phyloP scores from a whole-genome alignment of 2,888 invertebrate genomes.

The Rotaria macrura region DNA sequence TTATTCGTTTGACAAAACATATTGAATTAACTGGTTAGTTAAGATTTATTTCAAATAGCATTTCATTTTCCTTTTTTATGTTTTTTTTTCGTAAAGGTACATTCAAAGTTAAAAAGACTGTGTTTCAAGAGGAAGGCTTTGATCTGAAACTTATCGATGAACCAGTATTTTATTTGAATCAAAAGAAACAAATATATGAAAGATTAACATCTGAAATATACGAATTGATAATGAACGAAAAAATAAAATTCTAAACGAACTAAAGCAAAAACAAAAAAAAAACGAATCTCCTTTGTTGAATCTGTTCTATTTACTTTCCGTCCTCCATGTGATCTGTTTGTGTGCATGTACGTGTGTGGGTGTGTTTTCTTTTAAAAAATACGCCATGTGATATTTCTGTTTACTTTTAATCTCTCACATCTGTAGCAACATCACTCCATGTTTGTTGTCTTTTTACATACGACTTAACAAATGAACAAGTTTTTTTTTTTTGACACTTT shows the following conservation, averaged over 20 bases:
- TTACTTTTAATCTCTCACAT: not conserved
- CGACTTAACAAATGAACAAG: not conserved
- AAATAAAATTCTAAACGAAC: not conserved
- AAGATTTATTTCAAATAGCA: not conserved
- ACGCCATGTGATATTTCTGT: not conserved
- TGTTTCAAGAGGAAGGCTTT: constrained; percentile 24
- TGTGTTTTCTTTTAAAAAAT: not conserved
- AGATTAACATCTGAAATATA: constrained; percentile 1
- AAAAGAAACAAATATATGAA: constrained; percentile 16
- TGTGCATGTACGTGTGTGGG: too few relatives aligned
- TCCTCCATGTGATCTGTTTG: not conserved
- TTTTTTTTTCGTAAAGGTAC: constrained; percentile 22
- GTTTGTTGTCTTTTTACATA: not conserved
- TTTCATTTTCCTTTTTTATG: too few relatives aligned
- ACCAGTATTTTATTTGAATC: constrained; percentile 23
- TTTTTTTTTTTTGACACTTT: not conserved
- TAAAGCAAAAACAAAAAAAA: too few relatives aligned
- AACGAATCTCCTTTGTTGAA: not conserved
- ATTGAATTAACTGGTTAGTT: constrained; percentile 29
- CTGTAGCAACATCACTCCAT: not conserved
- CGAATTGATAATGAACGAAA: not conserved
- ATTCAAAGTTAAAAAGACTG: constrained; percentile 32
- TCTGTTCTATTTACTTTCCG: not conserved
- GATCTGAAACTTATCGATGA: constrained; percentile 15
- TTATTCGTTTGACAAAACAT: constrained; percentile 21